Base-by-base conservation (phyloP, 2,113 vertebrate genomes). In the Xiphorhynchus elegans region DNA sequence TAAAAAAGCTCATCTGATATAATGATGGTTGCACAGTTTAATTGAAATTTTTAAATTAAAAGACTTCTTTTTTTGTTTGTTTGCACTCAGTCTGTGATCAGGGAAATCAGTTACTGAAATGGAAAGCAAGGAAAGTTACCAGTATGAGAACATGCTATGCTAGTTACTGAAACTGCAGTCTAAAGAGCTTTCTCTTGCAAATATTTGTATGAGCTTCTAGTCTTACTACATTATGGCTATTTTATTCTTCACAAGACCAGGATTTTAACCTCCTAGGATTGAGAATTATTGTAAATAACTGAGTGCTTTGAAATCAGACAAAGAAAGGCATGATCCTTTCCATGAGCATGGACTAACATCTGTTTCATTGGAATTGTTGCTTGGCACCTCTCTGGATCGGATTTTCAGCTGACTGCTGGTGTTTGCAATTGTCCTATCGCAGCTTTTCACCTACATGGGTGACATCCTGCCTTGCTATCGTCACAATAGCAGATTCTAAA, bases 401-500 rank as follows among this genome's bases (percentile, higher is more conserved):
- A 26, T 64, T 89, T 91, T 40, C 87, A 91, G 55, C 91, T 67
- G 91, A 49, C 37, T 80, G 56, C 31, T 26, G 26, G 28, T 40
- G 42, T 70, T 85, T 53, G 56, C 84, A 75, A 9, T 46, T 74
- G 75, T 64, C 28, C 72, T 88, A 18, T 88, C 6, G 1, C 12
- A 64, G 81, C 88, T 93, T 94, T 96, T 96, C 94, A 82, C 93
- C 88, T 82, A 87, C 76, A 81, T 66, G 64, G 39, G 17, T 79
- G 70, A 85, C 88, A 95, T 95, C 95, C 94, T 95, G 92, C 46
- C 92, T 87, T 63, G 56, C 85, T 96, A 85, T 97, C 97, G 96
- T 88, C 90, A 95, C 95, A 92, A 60, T 1, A 78, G 70, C 96
- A 96, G 85, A 75, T 84, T 96, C 92, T 83, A 96, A 97, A 96